phyloP scores from a whole-genome alignment of 2,113 vertebrate genomes.

The Prunella fulvescens region DNA sequence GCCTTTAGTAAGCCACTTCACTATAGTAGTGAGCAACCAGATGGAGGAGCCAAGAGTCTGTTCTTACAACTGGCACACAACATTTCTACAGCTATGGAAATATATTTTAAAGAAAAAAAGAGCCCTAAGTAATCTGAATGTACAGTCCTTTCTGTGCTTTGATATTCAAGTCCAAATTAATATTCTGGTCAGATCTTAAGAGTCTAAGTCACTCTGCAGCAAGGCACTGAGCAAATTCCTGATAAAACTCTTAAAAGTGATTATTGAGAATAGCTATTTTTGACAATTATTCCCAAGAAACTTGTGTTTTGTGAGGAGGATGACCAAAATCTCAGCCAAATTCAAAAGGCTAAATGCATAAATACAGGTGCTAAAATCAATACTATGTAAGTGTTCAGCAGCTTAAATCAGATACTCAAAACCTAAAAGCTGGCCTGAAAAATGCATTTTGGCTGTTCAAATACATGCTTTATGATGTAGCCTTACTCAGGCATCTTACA shows the following conservation, averaged over 20 bases:
- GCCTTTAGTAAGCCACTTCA: not conserved
- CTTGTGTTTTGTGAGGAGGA: not conserved
- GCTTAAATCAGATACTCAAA: not conserved
- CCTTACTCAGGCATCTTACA: not conserved
- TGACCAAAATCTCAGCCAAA: not conserved
- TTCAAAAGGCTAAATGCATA: not conserved
- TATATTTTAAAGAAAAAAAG: not conserved
- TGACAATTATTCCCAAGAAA: not conserved
- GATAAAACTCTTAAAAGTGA: not conserved
- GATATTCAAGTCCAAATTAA: slow-evolving; percentile 9
- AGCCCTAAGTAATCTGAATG: not conserved
- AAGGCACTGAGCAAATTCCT: not conserved
- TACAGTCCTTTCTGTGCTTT: not conserved
- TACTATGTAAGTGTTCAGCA: not conserved
- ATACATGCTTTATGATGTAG: not conserved
- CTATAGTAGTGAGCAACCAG: slow-evolving; percentile 3
- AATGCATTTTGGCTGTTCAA: not conserved
- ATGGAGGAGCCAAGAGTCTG: slow-evolving; percentile 60
- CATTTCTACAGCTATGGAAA: not conserved
- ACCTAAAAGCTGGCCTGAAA: not conserved
- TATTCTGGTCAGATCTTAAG: not conserved
- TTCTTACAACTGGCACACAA: not conserved
- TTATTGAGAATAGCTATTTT: not conserved
- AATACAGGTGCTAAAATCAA: not conserved
- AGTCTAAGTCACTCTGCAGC: not conserved